phyloP scores from a whole-genome alignment of 2,888 invertebrate genomes.

The Eurois occulta region DNA sequence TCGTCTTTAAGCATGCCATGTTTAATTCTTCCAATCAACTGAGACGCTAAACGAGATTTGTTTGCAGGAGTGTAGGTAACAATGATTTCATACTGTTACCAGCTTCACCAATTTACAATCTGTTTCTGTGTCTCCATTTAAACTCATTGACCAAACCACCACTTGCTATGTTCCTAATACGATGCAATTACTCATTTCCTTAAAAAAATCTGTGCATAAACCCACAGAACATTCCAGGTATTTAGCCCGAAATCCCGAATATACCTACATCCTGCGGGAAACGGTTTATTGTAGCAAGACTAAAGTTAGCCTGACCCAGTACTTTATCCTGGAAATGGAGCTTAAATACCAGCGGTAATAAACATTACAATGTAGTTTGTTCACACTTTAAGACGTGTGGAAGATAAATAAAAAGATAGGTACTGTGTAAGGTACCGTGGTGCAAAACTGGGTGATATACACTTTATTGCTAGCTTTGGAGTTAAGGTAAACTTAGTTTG shows the following conservation, averaged over 20 bases:
- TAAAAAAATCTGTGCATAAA: constrained; percentile 29
- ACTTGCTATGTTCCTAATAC: not conserved
- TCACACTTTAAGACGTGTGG: constrained; percentile 8
- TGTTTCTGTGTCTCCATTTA: not conserved
- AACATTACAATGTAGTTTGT: constrained; percentile 33
- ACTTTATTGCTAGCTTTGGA: not conserved
- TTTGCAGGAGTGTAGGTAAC: not conserved
- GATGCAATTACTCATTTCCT: constrained; percentile 23
- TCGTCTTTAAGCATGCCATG: not conserved
- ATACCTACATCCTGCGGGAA: constrained; percentile 39
- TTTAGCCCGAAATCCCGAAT: constrained; percentile 33
- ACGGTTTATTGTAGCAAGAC: constrained; percentile 9
- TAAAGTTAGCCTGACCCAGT: constrained; percentile 44
- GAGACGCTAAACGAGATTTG: not conserved
- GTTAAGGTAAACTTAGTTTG: not conserved
- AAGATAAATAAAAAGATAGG: constrained; percentile 10
- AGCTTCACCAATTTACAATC: not conserved
- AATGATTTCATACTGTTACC: not conserved
- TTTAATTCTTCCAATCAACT: not conserved
- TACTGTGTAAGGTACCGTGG: not conserved
- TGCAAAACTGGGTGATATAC: not conserved
- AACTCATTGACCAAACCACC: constrained; percentile 5
- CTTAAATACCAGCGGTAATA: constrained; percentile 11
- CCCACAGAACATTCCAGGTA: not conserved
- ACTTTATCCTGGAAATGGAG: constrained; percentile 38